phyloP scores from a whole-genome alignment of 2,888 invertebrate genomes.

The Loripinus fragilis region DNA sequence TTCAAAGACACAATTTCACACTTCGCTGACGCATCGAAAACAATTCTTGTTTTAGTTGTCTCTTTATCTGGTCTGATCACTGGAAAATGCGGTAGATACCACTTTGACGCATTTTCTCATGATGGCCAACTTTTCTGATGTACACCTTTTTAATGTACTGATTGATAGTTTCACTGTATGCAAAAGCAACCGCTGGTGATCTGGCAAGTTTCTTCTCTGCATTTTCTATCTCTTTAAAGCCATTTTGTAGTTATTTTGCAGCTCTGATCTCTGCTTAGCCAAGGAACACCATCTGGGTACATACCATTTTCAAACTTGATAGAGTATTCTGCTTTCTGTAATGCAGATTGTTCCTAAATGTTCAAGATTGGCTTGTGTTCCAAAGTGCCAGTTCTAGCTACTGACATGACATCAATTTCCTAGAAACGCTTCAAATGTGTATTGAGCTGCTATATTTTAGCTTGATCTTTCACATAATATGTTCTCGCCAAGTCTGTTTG shows the following conservation, averaged over 20 bases:
- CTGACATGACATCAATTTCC: slow-evolving; percentile 25
- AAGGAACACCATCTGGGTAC: slow-evolving; percentile 38
- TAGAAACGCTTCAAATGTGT: slow-evolving; percentile 22
- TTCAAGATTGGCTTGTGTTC: neutral
- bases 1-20: slow-evolving; percentile 37
- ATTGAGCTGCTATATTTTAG: neutral
- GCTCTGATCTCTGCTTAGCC: slow-evolving; percentile 26
- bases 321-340: neutral
- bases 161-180: slow-evolving; percentile 7
- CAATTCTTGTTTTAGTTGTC: slow-evolving; percentile 48
- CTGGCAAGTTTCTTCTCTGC: slow-evolving; percentile 26
- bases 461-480: slow-evolving; percentile 8
- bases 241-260: slow-evolving; percentile 38
- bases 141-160: no score
- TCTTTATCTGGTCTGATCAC: slow-evolving; percentile 31
- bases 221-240: slow-evolving; percentile 31
- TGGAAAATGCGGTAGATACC: slow-evolving; percentile 43
- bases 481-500: no score
- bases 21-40: slow-evolving; percentile 58
- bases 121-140: slow-evolving; percentile 1
- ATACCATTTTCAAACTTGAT: slow-evolving; percentile 4
- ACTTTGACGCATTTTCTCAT: slow-evolving; percentile 13
- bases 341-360: neutral
- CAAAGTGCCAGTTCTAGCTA: neutral
- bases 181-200: neutral